These are phyloP conservation scores for Lasius fuliginosus DNA, from an alignment of 2,888 invertebrate genomes.

Conservation along the genomic window DNA sequence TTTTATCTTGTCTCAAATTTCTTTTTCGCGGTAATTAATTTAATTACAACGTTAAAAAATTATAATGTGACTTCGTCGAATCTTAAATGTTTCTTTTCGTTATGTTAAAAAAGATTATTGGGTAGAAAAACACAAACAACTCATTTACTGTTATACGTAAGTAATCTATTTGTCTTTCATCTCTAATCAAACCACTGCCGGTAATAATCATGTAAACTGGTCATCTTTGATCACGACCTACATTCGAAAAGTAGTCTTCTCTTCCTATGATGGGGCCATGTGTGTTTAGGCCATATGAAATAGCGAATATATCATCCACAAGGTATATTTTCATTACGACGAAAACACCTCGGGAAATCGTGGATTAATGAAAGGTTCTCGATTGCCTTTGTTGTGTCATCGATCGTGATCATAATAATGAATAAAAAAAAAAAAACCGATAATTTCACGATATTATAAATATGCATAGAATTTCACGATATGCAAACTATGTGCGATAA, in stretches of 20 bases:
- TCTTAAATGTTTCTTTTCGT: neutral
- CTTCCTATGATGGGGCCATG: constrained; percentile 31
- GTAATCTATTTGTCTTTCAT: constrained; percentile 12
- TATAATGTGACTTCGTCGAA: neutral
- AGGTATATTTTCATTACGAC: constrained; percentile 8
- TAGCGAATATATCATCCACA: neutral
- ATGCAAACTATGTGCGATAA: neutral
- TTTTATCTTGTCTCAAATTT: neutral
- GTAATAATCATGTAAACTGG: neutral
- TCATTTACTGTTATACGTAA: neutral
- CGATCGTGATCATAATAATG: neutral
- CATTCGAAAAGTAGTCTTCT: constrained; percentile 28
- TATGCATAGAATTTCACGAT: neutral
- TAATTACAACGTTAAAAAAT: neutral
- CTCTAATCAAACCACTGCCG: constrained; percentile 18
- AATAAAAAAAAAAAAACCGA: neutral
- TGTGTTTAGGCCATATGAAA: constrained; percentile 43
- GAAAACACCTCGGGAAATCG: neutral
- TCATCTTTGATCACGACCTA: constrained; percentile 30
- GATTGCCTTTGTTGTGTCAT: neutral
- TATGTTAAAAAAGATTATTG: neutral
- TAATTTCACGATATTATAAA: neutral
- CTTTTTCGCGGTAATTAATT: neutral
- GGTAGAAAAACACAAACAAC: neutral
- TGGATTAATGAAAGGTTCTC: neutral